phyloP scores from a whole-genome alignment of 2,113 vertebrate species.

The Oceanodroma tethys region DNA sequence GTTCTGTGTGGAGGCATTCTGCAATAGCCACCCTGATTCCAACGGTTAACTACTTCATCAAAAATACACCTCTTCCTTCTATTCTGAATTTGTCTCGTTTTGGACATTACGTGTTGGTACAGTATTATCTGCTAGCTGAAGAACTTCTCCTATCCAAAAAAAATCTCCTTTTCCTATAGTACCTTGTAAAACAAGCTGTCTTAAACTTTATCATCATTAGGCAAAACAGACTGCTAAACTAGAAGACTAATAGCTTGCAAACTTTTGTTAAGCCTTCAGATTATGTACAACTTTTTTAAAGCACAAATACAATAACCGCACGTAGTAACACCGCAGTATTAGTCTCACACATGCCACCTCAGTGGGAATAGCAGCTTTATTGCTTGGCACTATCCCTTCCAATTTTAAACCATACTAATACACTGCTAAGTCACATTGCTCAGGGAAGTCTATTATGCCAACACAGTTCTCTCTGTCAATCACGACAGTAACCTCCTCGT shows the following conservation, averaged over 20 bases:
- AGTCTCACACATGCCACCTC: not conserved
- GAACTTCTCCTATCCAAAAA: not conserved
- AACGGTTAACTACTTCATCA: not conserved
- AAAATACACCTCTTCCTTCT: not conserved
- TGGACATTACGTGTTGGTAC: not conserved
- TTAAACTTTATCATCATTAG: not conserved
- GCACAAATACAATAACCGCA: not conserved
- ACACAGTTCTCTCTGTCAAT: not conserved
- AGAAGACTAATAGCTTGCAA: not conserved
- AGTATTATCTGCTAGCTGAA: not conserved
- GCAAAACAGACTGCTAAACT: not conserved
- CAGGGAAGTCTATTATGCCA: not conserved
- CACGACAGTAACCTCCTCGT: not conserved
- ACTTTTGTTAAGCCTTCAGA: not conserved
- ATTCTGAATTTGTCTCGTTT: not conserved
- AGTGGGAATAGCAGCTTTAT: not conserved
- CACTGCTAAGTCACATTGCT: not conserved
- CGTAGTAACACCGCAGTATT: not conserved
- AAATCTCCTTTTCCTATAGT: not conserved
- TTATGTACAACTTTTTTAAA: not conserved
- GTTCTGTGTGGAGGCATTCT: not conserved
- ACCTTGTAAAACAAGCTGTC: not conserved
- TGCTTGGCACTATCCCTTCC: not conserved
- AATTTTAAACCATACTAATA: not conserved
- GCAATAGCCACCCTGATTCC: not conserved